A percentile compares a stretch with the other conserved stretches of the same genome.
These are phyloP conservation scores for Ophion ellenae DNA, from an alignment of 2,888 invertebrate genomes.

Conservation along the genomic window DNA sequence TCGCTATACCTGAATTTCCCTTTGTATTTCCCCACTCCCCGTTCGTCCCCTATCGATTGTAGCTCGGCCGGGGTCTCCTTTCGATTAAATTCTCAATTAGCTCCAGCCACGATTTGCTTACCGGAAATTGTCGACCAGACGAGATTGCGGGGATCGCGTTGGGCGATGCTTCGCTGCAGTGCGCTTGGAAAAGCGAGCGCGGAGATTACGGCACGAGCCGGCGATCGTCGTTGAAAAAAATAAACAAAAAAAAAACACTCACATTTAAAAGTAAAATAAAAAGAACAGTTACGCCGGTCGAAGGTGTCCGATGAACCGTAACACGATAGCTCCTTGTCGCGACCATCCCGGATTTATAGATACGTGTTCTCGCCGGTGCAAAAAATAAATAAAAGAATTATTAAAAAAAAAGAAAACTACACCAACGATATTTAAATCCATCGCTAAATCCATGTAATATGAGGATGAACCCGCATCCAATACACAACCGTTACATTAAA, in stretches of 20 bases:
- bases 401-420: background rate
- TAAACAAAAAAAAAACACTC: background rate
- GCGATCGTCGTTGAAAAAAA: background rate
- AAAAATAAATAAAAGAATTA: background rate
- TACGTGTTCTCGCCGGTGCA: background rate
- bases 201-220: background rate
- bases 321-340: background rate
- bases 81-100: background rate
- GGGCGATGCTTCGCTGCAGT: background rate
- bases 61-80: too few relatives aligned
- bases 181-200: background rate
- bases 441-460: background rate
- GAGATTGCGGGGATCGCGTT: background rate
- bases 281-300: background rate
- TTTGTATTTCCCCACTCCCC: too few relatives aligned
- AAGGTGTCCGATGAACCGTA: conserved; percentile 18
- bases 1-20: too few relatives aligned
- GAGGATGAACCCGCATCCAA: background rate
- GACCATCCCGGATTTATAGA: background rate
- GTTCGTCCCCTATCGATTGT: too few relatives aligned
- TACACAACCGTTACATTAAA: conserved; percentile 57
- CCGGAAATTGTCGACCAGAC: background rate
- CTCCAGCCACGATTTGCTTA: conserved; percentile 5
- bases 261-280: background rate
- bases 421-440: background rate